A percentile compares a stretch with the other conserved stretches of the same genome.
Conservation (phyloP, 1,140 invertebrate species). For the Heliconius congener region DNA sequence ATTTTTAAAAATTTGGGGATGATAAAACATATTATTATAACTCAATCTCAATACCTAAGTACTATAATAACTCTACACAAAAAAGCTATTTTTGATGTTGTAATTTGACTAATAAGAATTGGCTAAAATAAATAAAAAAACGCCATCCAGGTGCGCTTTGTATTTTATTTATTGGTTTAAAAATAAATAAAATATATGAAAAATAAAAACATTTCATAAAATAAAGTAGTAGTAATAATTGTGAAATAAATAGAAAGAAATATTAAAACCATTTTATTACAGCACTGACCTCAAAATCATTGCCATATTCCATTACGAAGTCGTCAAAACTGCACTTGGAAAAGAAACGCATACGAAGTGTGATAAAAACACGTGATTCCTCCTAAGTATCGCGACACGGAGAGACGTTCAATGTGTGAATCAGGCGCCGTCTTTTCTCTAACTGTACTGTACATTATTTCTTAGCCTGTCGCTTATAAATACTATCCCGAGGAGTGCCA, state of each 20-base stretch:
- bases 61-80: too few species aligned
- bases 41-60: too few species aligned
- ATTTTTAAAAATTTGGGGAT: neutral
- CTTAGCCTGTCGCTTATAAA: conserved; percentile 67
- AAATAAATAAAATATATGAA: neutral
- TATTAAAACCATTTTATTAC: too few species aligned
- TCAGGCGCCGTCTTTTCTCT: conserved; percentile 31
- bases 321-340: conserved; percentile 62
- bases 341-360: conserved; percentile 56
- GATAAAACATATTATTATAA: neutral
- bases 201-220: neutral
- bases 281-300: conserved; percentile 68
- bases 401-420: neutral
- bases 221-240: neutral
- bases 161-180: neutral
- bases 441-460: conserved; percentile 61
- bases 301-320: conserved; percentile 69
- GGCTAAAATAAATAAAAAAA: too few species aligned
- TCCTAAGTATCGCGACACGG: neutral
- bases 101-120: too few species aligned
- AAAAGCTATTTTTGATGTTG: too few species aligned
- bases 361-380: conserved; percentile 6
- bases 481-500: conserved; percentile 63
- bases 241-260: neutral
- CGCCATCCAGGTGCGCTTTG: neutral